Conservation (phyloP, 1,140 invertebrate genomes). For the Anoplophora glabripennis region DNA sequence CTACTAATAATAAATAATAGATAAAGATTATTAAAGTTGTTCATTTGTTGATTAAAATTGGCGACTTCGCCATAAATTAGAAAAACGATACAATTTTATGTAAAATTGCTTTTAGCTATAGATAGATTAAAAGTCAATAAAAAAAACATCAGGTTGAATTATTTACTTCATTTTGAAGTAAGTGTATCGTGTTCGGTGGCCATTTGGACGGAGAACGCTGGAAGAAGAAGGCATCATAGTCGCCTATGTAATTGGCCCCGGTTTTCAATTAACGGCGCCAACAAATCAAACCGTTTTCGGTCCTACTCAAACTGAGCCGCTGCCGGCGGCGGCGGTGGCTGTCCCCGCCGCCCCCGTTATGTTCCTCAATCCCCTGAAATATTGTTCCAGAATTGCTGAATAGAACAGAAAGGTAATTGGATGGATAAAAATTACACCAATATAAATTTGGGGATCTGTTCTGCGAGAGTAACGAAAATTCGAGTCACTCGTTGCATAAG, state of each 20-base stretch:
- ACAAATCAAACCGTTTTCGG: slow-evolving; percentile 53
- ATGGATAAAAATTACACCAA: slow-evolving; percentile 44
- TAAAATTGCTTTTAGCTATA: too few species aligned
- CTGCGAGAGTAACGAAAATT: slow-evolving; percentile 4
- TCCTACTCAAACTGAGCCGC: slow-evolving; percentile 29
- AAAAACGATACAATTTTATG: too few species aligned
- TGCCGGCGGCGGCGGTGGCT: slow-evolving; percentile 31
- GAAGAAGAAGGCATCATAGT: slow-evolving; percentile 32
- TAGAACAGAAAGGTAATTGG: slow-evolving; percentile 48
- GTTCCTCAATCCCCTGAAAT: slow-evolving; percentile 49
- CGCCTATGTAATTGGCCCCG: slow-evolving; percentile 49
- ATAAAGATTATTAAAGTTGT: too few species aligned
- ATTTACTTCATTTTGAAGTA: too few species aligned
- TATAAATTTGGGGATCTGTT: slow-evolving; percentile 12
- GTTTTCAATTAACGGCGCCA: slow-evolving; percentile 53
- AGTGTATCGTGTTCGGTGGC: too few species aligned
- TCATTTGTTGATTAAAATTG: too few species aligned
- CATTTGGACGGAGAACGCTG: too few species aligned
- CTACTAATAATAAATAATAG: too few species aligned
- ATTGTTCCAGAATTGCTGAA: slow-evolving; percentile 47
- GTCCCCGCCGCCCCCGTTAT: slow-evolving; percentile 40
- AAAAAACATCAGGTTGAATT: too few species aligned
- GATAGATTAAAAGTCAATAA: too few species aligned
- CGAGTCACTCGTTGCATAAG: too few species aligned
- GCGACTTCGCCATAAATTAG: too few species aligned